These are phyloP conservation scores for Podarcis siculus DNA, from an alignment of 2,797 vertebrate genomes.

Conservation along the genomic window DNA sequence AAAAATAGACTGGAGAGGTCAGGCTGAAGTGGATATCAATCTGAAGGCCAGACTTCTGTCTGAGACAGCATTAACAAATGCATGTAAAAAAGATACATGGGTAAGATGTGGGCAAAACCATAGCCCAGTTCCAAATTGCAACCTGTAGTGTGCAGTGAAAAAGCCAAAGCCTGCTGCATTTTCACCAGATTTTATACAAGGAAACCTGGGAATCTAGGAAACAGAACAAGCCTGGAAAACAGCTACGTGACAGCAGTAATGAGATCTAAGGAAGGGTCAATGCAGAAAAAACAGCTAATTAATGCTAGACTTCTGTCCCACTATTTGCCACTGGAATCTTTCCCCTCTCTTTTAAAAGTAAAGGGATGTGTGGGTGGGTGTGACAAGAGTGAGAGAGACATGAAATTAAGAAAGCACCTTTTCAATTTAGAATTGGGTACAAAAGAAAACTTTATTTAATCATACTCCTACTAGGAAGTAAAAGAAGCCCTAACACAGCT, in stretches of 20 bases:
- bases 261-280: background rate
- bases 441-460: background rate
- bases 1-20: background rate
- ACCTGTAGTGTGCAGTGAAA: background rate
- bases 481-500: background rate
- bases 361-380: background rate
- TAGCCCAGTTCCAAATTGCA: background rate
- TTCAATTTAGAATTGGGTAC: background rate
- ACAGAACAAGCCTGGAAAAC: background rate
- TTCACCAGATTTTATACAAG: background rate
- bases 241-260: background rate
- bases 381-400: too few relatives aligned
- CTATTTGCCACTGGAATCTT: background rate
- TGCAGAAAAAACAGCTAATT: background rate
- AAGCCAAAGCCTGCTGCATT: background rate
- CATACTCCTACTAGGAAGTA: background rate
- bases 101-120: background rate
- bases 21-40: background rate
- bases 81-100: background rate
- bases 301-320: background rate
- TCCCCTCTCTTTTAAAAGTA: background rate
- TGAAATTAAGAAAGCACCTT: too few relatives aligned
- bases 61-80: background rate
- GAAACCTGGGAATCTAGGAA: background rate
- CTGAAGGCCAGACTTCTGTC: background rate